Evolutionary conservation across 2,113 vertebrate species (phyloP).

Genomic region (Hypomesus transpacificus): DNA sequence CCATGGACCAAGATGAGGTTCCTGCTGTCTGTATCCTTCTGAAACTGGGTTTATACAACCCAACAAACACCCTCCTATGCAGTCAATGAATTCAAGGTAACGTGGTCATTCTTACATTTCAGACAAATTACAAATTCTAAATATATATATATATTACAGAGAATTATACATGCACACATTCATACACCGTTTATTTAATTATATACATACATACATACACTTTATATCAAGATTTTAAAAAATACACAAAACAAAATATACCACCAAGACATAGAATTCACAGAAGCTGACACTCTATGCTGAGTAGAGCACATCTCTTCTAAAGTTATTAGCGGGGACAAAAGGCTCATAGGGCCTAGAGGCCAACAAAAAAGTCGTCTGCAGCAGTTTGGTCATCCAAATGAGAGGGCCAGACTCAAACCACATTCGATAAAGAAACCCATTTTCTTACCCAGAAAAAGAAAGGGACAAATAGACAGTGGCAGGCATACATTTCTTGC

Average conservation of each 20-base stretch:
- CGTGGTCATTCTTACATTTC: neutral
- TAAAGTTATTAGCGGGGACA: neutral
- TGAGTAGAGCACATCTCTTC: neutral
- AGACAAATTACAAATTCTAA: no score
- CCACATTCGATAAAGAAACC: constrained; percentile 41
- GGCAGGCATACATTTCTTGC: constrained; percentile 59
- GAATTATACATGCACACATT: no score
- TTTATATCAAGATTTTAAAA: no score
- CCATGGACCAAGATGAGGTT: constrained; percentile 4
- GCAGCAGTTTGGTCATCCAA: constrained; percentile 9
- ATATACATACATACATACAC: no score
- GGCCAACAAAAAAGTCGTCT: neutral
- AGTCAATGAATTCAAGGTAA: constrained; percentile 10
- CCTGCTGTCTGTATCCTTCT: constrained; percentile 5
- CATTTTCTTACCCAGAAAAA: constrained; percentile 52
- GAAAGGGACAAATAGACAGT: constrained; percentile 63
- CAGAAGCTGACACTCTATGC: neutral
- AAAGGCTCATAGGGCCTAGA: neutral
- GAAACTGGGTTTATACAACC: neutral
- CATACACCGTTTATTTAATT: no score
- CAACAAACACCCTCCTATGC: neutral
- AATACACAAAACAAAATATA: neutral
- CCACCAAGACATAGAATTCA: neutral
- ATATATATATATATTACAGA: no score
- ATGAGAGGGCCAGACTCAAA: constrained; percentile 26